These are phyloP conservation scores for Lacerta viridis DNA, from an alignment of 2,797 vertebrate genomes.

Conservation along the genomic window DNA sequence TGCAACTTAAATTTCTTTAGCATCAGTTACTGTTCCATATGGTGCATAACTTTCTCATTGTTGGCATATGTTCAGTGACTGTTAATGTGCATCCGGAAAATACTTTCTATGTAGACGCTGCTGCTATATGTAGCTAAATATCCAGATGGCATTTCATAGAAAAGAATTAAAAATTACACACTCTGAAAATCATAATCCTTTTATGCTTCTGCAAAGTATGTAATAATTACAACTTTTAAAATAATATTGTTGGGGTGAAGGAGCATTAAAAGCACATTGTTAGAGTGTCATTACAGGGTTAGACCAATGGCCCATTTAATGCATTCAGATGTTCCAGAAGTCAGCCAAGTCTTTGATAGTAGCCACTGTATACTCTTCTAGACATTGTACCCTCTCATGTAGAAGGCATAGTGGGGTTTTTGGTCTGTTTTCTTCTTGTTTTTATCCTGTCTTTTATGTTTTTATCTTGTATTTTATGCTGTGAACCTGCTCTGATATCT, in stretches of 20 bases:
- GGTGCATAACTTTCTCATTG: constrained; percentile 24
- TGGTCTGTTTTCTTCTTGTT: too few species aligned
- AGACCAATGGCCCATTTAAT: neutral
- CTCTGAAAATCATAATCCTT: constrained; percentile 17
- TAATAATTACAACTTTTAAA: constrained; percentile 49
- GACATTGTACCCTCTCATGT: too few species aligned
- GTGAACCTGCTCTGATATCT: too few species aligned
- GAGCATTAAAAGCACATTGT: constrained; percentile 16
- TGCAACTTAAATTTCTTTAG: constrained; percentile 12
- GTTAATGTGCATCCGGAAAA: constrained; percentile 31
- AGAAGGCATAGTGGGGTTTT: too few species aligned
- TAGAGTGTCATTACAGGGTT: constrained; percentile 1
- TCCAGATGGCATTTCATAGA: constrained; percentile 28
- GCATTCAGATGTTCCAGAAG: neutral
- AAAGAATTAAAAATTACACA: constrained; percentile 22
- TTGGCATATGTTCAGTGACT: constrained; percentile 32
- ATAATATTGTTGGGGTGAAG: constrained; percentile 18
- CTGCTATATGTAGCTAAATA: neutral
- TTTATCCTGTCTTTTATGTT: too few species aligned
- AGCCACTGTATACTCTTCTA: neutral
- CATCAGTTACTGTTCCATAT: constrained; percentile 22
- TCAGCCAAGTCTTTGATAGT: too few species aligned
- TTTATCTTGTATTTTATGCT: too few species aligned
- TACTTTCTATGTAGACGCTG: constrained; percentile 21
- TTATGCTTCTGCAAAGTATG: constrained; percentile 11